These are phyloP conservation scores for Tenualosa ilisha DNA, from an alignment of 2,797 vertebrate species.

Conservation along the genomic window DNA sequence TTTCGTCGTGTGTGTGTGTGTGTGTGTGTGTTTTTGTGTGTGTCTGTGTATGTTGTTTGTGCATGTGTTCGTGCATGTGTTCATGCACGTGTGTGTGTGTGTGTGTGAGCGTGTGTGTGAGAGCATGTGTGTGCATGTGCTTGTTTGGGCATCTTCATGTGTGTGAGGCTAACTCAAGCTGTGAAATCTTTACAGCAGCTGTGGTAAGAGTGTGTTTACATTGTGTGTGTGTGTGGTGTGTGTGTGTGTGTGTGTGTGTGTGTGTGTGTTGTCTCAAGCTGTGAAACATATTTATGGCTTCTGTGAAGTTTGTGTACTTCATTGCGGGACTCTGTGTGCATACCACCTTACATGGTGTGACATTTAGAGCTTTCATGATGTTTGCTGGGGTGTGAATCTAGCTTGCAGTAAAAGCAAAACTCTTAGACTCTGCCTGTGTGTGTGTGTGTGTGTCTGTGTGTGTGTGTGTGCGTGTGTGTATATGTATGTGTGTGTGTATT, in stretches of 20 bases:
- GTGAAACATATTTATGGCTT: no score
- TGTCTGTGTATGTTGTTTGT: no score
- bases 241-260: neutral
- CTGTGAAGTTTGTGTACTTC: neutral
- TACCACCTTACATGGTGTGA: neutral
- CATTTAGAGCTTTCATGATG: neutral
- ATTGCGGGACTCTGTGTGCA: neutral
- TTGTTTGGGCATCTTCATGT: neutral
- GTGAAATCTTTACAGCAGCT: no score
- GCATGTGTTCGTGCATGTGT: no score
- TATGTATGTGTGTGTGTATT: neutral
- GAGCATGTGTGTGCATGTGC: no score
- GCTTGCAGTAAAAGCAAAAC: neutral
- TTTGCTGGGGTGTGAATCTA: neutral
- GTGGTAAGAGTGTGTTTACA: neutral
- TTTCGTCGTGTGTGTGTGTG: neutral
- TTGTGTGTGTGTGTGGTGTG: neutral
- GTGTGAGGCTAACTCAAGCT: neutral
- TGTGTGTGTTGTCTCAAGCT: neutral
- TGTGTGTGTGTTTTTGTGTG: neutral
- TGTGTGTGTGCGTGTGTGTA: neutral
- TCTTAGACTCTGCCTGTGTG: neutral
- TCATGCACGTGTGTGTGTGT: no score
- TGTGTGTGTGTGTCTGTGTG: neutral
- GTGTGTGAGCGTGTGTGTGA: no score